Percentiles rank a stretch among this genome's conserved stretches.
These are phyloP conservation scores for Spilarctia lutea DNA, from an alignment of 2,888 invertebrate genomes.

Conservation along the genomic window DNA sequence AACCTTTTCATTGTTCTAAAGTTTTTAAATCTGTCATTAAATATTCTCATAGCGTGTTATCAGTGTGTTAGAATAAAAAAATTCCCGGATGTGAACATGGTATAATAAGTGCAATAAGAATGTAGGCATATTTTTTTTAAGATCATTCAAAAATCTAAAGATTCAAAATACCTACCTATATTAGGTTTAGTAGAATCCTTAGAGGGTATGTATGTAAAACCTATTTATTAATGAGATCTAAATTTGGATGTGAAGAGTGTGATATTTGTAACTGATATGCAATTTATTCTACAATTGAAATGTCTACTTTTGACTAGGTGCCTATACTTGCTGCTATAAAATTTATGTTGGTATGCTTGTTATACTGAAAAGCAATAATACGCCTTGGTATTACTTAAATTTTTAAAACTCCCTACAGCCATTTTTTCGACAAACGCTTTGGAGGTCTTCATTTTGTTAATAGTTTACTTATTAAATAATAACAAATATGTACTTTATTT, in stretches of 20 bases:
- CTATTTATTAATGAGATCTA: neutral
- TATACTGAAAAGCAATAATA: neutral
- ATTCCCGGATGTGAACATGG: constrained; percentile 11
- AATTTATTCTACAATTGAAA: neutral
- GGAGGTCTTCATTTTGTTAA: neutral
- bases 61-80: neutral
- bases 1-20: neutral
- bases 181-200: neutral
- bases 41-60: neutral
- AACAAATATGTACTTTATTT: neutral
- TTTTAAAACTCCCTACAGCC: neutral
- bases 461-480: neutral
- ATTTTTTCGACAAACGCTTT: constrained; percentile 1
- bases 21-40: neutral
- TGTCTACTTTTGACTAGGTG: neutral
- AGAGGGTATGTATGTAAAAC: neutral
- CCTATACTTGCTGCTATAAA: neutral
- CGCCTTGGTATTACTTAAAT: neutral
- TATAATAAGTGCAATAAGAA: constrained; percentile 9
- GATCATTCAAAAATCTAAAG: neutral
- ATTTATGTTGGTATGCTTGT: neutral
- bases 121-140: neutral
- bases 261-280: neutral
- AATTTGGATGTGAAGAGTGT: neutral
- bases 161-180: neutral